Evolutionary conservation across 2,113 vertebrate species (phyloP).

Genomic region (Rhynchomys soricoides): DNA sequence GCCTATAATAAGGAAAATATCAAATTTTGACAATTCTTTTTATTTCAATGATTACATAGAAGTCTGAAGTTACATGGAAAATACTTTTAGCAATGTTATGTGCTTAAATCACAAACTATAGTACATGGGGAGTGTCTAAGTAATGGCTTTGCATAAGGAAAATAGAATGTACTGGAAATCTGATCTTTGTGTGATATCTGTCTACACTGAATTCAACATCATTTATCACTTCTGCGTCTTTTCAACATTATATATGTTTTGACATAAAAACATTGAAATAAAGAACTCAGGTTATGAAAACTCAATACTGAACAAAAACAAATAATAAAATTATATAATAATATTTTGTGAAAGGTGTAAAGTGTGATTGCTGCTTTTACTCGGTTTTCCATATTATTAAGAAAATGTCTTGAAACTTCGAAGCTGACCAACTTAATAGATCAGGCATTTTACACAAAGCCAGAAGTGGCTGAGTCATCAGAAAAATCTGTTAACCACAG

Average conservation of each 20-base stretch:
- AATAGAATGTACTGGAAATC: not conserved
- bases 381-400: slow-evolving; percentile 53
- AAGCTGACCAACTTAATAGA: slow-evolving; percentile 24
- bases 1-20: not conserved
- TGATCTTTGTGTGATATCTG: slow-evolving; percentile 18
- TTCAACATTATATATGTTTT: slow-evolving; percentile 29
- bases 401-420: slow-evolving; percentile 65
- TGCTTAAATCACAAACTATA: not conserved
- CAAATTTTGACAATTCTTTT: slow-evolving; percentile 22
- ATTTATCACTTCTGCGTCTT: slow-evolving; percentile 42
- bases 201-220: not conserved
- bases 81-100: not conserved
- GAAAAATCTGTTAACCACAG: slow-evolving; percentile 63
- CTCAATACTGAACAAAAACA: slow-evolving; percentile 33
- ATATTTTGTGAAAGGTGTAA: slow-evolving; percentile 34
- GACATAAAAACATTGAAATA: slow-evolving; percentile 38
- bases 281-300: slow-evolving; percentile 43
- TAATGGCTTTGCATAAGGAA: not conserved
- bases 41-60: not conserved
- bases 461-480: slow-evolving; percentile 56
- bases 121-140: not conserved
- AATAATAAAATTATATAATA: slow-evolving; percentile 58
- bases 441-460: slow-evolving; percentile 9
- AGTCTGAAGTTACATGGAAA: not conserved
- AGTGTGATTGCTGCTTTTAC: not conserved